Percentiles rank a stretch among this genome's conserved stretches.
phyloP scores from a whole-genome alignment of 2,888 invertebrate genomes.

The Macrosoma leucophasiata region DNA sequence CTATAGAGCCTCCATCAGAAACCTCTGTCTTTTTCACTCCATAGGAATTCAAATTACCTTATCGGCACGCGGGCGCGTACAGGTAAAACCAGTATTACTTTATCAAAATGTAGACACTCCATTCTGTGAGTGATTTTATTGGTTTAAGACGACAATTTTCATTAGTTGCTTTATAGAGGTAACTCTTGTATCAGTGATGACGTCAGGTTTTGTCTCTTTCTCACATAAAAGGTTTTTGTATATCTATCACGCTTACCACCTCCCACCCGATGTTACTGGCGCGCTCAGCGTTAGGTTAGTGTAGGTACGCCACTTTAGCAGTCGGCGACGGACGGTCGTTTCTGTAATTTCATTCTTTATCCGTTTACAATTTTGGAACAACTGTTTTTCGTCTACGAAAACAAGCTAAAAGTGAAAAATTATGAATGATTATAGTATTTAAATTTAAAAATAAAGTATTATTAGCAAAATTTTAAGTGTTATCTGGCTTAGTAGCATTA shows the following conservation, averaged over 20 bases:
- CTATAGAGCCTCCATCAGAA: constrained; percentile 46
- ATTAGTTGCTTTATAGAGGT: constrained; percentile 59
- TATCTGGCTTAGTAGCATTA: no score
- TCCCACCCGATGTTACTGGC: constrained; percentile 54
- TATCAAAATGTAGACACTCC: constrained; percentile 40
- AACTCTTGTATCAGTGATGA: constrained; percentile 41
- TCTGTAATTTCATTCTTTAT: constrained; percentile 41
- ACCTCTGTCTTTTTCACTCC: constrained; percentile 68
- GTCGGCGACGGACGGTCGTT: constrained; percentile 62
- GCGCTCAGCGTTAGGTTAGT: constrained; percentile 40
- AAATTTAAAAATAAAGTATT: no score
- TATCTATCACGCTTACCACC: constrained; percentile 49
- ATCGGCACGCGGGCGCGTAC: constrained; percentile 58
- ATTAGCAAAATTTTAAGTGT: constrained; percentile 33
- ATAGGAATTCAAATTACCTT: constrained; percentile 70
- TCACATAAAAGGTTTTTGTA: constrained; percentile 33
- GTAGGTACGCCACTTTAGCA: constrained; percentile 53
- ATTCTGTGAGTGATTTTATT: constrained; percentile 39
- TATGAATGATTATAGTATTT: constrained; percentile 26
- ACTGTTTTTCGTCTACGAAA: constrained; percentile 37
- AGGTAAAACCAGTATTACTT: constrained; percentile 68
- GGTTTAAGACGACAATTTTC: constrained; percentile 44
- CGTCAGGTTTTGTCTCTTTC: constrained; percentile 44
- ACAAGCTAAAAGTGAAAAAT: constrained; percentile 28
- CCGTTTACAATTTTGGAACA: constrained; percentile 32